Evolutionary conservation across 2,797 vertebrate species (phyloP).

Genomic region (Poeciliopsis infans): DNA sequence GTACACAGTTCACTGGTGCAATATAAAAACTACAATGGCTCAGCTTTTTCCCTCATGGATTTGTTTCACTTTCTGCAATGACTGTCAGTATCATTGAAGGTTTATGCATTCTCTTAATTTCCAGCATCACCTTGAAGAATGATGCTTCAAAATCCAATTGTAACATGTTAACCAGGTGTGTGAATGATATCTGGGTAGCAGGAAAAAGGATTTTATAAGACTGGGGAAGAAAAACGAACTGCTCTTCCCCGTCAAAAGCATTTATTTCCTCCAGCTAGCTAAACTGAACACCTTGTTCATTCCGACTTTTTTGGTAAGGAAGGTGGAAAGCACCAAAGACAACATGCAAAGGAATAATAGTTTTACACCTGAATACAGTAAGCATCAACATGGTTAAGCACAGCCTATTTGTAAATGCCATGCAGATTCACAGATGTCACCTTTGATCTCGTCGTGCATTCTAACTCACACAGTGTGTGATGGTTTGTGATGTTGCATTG

Average conservation of each 20-base stretch:
- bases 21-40: background rate
- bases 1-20: background rate
- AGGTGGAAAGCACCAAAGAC: conserved; percentile 22
- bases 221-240: conserved; percentile 15
- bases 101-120: background rate
- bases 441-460: conserved; percentile 13
- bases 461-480: conserved; percentile 11
- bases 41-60: background rate
- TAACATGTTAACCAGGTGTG: conserved; percentile 13
- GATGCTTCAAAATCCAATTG: conserved; percentile 21
- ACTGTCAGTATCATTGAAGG: background rate
- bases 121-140: background rate
- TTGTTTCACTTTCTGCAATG: conserved; percentile 1
- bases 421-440: conserved; percentile 20
- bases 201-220: conserved; percentile 15
- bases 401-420: conserved; percentile 25
- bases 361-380: conserved; percentile 24
- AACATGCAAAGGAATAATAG: conserved; percentile 7
- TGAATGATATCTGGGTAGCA: conserved; percentile 6
- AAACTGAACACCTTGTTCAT: conserved; percentile 23
- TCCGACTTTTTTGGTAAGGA: conserved; percentile 7
- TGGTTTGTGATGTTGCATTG: conserved; percentile 16
- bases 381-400: conserved; percentile 24
- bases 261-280: conserved; percentile 36
- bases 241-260: conserved; percentile 22